Conservation (phyloP, 2,113 vertebrate species). For the Cyprinus carpio region DNA sequence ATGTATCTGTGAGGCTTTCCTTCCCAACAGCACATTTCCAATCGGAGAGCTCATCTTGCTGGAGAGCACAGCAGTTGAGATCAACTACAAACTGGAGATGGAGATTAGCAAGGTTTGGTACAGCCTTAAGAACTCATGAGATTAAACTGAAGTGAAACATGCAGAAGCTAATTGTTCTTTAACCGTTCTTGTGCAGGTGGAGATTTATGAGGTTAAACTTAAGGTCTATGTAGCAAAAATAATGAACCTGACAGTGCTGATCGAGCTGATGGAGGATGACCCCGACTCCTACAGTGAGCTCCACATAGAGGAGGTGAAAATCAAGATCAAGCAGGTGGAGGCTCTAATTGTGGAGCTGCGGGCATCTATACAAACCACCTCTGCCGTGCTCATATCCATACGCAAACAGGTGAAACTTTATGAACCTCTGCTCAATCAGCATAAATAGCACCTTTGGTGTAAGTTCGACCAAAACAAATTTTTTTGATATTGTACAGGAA, state of each 20-base stretch:
- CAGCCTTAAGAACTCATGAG: neutral
- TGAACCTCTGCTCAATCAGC: neutral
- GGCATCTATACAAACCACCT: slow-evolving; percentile 64
- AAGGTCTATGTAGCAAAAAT: slow-evolving; percentile 77
- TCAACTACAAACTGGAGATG: slow-evolving; percentile 63
- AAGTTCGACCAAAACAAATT: neutral
- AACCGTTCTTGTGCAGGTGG: slow-evolving; percentile 68
- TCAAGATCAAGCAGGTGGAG: slow-evolving; percentile 74
- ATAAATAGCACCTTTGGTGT: neutral
- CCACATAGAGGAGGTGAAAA: slow-evolving; percentile 62
- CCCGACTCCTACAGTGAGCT: slow-evolving; percentile 65
- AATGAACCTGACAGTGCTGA: slow-evolving; percentile 72
- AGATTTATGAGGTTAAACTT: slow-evolving; percentile 74
- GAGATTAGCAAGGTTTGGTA: slow-evolving; percentile 69
- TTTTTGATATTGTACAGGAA: too few relatives aligned
- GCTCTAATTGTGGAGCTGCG: slow-evolving; percentile 70
- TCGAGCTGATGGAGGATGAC: slow-evolving; percentile 77
- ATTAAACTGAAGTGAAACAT: neutral
- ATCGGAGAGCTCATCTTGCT: slow-evolving; percentile 59
- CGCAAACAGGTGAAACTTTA: slow-evolving; percentile 63
- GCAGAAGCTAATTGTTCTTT: too few relatives aligned
- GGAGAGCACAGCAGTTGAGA: slow-evolving; percentile 59
- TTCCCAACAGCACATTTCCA: slow-evolving; percentile 66
- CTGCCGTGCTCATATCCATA: slow-evolving; percentile 61
- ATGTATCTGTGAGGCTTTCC: slow-evolving; percentile 70